Conservation (phyloP, 2,888 invertebrate genomes). For the Acanthopleura granulata region DNA sequence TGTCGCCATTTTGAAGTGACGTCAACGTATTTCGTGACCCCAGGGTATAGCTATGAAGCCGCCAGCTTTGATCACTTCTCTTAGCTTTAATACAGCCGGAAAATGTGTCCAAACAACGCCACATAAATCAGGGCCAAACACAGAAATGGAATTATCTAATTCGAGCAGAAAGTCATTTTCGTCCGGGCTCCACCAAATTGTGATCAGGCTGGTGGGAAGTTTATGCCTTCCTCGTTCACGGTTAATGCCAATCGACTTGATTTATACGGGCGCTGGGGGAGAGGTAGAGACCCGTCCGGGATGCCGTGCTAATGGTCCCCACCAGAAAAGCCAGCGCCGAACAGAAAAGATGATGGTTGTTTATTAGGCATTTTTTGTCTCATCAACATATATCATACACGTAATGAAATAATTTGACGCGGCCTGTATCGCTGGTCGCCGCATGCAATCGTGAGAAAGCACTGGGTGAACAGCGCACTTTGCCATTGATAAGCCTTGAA, state of each 20-base stretch:
- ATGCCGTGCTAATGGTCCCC: no score
- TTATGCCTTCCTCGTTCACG: no score
- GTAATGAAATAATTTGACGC: constrained; percentile 7
- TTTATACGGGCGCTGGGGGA: neutral
- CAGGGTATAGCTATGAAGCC: no score
- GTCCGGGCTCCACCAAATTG: neutral
- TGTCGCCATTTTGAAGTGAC: no score
- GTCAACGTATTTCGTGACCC: no score
- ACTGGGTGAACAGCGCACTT: neutral
- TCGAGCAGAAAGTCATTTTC: neutral
- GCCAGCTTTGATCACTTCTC: no score
- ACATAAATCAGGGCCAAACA: neutral
- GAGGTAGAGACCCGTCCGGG: no score
- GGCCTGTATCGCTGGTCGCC: neutral
- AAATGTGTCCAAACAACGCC: neutral
- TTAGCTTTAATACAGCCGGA: no score
- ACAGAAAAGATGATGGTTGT: neutral
- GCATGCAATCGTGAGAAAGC: neutral
- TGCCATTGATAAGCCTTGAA: neutral
- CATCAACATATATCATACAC: neutral
- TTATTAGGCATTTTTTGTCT: neutral
- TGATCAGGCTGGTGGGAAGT: no score
- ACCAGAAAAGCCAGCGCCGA: no score
- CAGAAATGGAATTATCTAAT: neutral
- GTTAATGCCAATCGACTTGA: neutral